These are phyloP conservation scores for Archips xylosteana DNA, from an alignment of 2,888 invertebrate species.

Conservation along the genomic window DNA sequence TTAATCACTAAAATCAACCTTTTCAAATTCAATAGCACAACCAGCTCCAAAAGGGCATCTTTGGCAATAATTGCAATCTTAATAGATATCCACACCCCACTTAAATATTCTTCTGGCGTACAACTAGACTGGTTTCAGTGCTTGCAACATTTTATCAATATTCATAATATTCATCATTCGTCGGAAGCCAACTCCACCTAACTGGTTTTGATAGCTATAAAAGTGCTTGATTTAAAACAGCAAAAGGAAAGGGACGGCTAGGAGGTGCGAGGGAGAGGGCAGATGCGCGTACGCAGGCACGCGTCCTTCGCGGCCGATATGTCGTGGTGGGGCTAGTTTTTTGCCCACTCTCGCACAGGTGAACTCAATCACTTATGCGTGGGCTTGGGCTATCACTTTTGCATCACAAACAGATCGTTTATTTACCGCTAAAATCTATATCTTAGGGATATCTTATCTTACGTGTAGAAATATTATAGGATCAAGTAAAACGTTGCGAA, in stretches of 20 bases:
- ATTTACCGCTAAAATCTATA: not conserved
- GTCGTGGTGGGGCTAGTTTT: constrained; percentile 61
- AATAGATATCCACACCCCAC: not conserved
- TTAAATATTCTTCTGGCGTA: constrained; percentile 42
- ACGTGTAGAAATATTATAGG: not conserved
- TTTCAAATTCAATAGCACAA: not conserved
- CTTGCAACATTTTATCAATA: constrained; percentile 63
- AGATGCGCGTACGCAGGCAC: constrained; percentile 74
- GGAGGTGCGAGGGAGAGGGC: constrained; percentile 54
- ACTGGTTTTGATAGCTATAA: constrained; percentile 65
- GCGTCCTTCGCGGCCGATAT: constrained; percentile 78
- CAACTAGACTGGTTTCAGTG: constrained; percentile 42
- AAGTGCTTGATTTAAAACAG: constrained; percentile 55
- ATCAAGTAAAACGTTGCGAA: not conserved
- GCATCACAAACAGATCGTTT: constrained; percentile 20
- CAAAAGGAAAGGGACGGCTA: constrained; percentile 54
- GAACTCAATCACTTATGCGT: constrained; percentile 62
- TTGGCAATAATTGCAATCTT: constrained; percentile 26
- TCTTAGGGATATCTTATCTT: constrained; percentile 5
- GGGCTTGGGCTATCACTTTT: constrained; percentile 32
- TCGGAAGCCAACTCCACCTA: constrained; percentile 56
- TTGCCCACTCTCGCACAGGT: constrained; percentile 61
- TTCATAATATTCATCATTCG: constrained; percentile 65
- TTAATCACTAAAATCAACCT: not conserved
- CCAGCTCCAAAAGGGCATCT: constrained; percentile 5